Base-by-base conservation (phyloP, 1,140 invertebrate species). In the Drosophila sucinea region DNA sequence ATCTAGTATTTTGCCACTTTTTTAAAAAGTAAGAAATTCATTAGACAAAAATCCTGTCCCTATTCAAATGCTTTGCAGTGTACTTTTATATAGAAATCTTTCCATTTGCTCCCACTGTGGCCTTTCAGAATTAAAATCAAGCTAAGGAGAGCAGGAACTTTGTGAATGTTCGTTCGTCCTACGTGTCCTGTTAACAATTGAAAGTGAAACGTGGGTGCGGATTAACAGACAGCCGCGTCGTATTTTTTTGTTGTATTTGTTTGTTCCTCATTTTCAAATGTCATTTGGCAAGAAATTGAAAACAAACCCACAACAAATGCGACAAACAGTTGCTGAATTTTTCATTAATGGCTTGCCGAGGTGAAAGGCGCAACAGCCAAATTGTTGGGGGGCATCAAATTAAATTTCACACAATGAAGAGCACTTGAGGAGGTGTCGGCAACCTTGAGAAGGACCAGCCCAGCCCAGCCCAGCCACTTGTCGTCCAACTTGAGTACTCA, bases 271-370 rank as follows among this genome's bases (percentile, higher is more conserved):
- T 30, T 61, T 61, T 61, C 38, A 61, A 44, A 11, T 58, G 32
- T 10, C 56, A 58, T 17, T 30, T 32, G 11, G n/a, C 32, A 27
- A n/a, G 44, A n/a, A 33, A 61, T 10, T 38, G 29, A 23, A 51
- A 25, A 51, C 17, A 58, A 58, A 58, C 56, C 8, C 17, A 61
- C 25, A 38, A 41, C 25, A 35, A 60, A 54, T 29, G 55, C 54
- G 56, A 58, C 56, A 72, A 38, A 64, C 61, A 41, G n/a, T 54
- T 40, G 33, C 23, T 56, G 51, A 65, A 65, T 65, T 56, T 65
- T 56, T 40, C 23, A 65, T 65, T 51, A 55, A 65, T 61, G 60
- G 38, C 38, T 27, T 38, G 8, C 29, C 60, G 38, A 11, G 62
- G 10, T 7, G 51, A 4, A 47, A 11, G 27, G 35, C 51, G 35